A percentile compares a stretch with the other conserved stretches of the same genome.
phyloP scores from a whole-genome alignment of 1,140 invertebrate species.

The Bilobella aurantiaca region DNA sequence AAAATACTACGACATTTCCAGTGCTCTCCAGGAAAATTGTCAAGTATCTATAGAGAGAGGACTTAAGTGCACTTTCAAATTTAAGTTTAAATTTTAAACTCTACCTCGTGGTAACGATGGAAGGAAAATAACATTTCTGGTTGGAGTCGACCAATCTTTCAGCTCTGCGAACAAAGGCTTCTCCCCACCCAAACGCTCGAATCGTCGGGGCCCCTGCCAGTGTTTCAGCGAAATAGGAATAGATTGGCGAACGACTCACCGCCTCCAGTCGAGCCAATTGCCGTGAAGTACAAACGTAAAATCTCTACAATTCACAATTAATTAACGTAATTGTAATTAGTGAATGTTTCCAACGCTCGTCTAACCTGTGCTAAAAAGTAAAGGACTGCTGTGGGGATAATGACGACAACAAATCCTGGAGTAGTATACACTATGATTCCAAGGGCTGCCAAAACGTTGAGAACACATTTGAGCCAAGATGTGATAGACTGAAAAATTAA shows the following conservation, averaged over 20 bases:
- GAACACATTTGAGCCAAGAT: conserved; percentile 9
- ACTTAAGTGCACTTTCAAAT: background rate
- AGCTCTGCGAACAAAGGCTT: conserved; percentile 10
- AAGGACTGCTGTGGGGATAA: conserved; percentile 8
- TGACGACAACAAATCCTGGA: conserved; percentile 8
- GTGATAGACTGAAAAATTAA: background rate
- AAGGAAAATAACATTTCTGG: background rate
- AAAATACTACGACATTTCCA: conserved; percentile 7
- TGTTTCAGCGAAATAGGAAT: conserved; percentile 4
- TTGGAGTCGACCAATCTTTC: background rate
- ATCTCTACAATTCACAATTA: background rate
- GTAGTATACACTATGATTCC: conserved; percentile 4
- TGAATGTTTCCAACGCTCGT: background rate
- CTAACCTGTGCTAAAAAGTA: background rate
- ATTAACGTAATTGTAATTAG: background rate
- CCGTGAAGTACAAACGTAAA: conserved; percentile 6
- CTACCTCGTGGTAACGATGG: background rate
- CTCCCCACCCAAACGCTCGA: conserved; percentile 6
- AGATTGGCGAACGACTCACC: conserved; percentile 7
- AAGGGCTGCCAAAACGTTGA: background rate
- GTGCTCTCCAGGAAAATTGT: conserved; percentile 1
- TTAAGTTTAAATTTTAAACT: background rate
- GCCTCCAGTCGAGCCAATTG: conserved; percentile 6
- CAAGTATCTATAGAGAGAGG: background rate
- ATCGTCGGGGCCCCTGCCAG: conserved; percentile 12